These are phyloP conservation scores for Ophion costatus DNA, from an alignment of 2,888 invertebrate genomes.

Conservation along the genomic window DNA sequence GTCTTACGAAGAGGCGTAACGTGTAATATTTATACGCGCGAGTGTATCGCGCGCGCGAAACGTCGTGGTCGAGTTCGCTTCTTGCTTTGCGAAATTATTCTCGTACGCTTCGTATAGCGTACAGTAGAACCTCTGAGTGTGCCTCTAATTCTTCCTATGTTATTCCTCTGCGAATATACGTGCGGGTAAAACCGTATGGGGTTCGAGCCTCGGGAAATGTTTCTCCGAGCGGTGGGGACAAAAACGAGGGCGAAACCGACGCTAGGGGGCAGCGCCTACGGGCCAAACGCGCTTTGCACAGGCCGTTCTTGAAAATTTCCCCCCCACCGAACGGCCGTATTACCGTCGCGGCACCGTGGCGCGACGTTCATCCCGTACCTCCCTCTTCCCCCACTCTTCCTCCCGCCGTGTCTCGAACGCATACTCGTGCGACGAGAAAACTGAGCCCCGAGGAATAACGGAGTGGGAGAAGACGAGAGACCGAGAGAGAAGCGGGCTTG, in stretches of 20 bases:
- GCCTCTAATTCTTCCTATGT: neutral
- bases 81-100: slow-evolving; percentile 50
- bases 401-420: slow-evolving; percentile 42
- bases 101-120: slow-evolving; percentile 18
- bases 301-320: slow-evolving; percentile 46
- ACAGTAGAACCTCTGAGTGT: slow-evolving; percentile 30
- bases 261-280: slow-evolving; percentile 78
- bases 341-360: slow-evolving; percentile 45
- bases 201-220: slow-evolving; percentile 49
- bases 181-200: slow-evolving; percentile 16
- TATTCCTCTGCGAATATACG: neutral
- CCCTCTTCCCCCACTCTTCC: slow-evolving; percentile 41
- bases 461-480: slow-evolving; percentile 2
- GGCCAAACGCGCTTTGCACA: slow-evolving; percentile 68
- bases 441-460: slow-evolving; percentile 51
- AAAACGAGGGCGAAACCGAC: slow-evolving; percentile 68
- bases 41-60: slow-evolving; percentile 31
- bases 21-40: slow-evolving; percentile 3
- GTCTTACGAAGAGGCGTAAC: neutral
- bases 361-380: slow-evolving; percentile 54
- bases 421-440: slow-evolving; percentile 42
- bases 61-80: slow-evolving; percentile 45
- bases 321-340: slow-evolving; percentile 30
- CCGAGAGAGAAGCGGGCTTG: slow-evolving; percentile 12
- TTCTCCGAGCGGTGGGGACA: slow-evolving; percentile 61